Base-by-base conservation (phyloP, 92 coral and sea anemone genomes). In the Bergia sp. region DNA sequence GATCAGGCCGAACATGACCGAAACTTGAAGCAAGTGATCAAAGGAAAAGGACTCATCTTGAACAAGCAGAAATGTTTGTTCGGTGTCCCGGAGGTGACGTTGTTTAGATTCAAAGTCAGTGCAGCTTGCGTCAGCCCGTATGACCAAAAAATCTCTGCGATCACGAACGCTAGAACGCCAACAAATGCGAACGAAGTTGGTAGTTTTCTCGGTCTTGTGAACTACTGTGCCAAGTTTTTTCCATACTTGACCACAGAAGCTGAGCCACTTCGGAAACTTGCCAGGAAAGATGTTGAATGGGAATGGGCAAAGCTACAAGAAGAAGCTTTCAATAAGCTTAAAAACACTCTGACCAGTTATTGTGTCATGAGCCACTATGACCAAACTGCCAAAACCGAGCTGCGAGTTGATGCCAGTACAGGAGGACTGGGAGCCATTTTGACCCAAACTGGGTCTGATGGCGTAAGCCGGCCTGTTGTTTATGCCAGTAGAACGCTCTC, bases 181-280 rank as follows among this genome's bases (percentile, higher is more conserved):
- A 82, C 73, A 10, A 61, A 61, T 64, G 43, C 77, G 38, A 64
- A 43, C 42, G 69, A 74, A 81, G 82, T 86, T 45, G 64, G 89
- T 29, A 86, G 89, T 53, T 86, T 77, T 87, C 82, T 89, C 29
- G 79, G 92, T 23, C 92, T 89, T 85, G 29, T 29, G 5, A 82
- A 73, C 18, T 89, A 72, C 55, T 89, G 91, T 73, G 37, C 82
- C 73, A 76, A 65, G 11, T 89, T 89, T 47, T 81, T 89, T 45
- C 77, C 88, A 73, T 74, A 82, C 57, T 89, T 82, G 49, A 39
- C 91, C 66, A 89, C 91, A 7, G 49, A 53, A 18, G 81, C 88
- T 38, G 79, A 73, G 38, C 91, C 91, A 2, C 83, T 82, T 38
- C 77, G 82, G 12, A 44, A 89, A 23, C 69, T 86, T 4, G 73